These are phyloP conservation scores for Lutjanus erythropterus DNA, from an alignment of 2,113 vertebrate genomes.

Conservation along the genomic window DNA sequence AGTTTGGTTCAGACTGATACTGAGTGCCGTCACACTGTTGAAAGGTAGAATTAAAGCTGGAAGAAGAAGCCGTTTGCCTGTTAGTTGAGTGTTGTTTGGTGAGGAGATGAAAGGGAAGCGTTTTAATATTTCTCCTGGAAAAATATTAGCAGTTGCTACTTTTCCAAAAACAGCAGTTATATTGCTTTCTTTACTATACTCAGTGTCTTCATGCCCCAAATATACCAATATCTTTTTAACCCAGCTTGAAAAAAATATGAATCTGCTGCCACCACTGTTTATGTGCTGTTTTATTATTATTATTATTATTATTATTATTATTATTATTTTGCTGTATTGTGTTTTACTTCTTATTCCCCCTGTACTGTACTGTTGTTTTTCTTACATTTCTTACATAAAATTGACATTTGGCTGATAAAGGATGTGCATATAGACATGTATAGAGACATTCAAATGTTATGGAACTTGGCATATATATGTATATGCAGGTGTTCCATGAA, in stretches of 20 bases:
- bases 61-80: not conserved
- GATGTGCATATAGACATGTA: too few relatives aligned
- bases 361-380: too few relatives aligned
- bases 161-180: conserved; percentile 4
- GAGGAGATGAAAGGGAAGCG: conserved; percentile 1
- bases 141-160: not conserved
- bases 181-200: not conserved
- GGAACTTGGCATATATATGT: too few relatives aligned
- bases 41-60: not conserved
- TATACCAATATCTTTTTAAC: not conserved
- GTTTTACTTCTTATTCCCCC: not conserved
- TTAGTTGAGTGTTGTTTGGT: not conserved
- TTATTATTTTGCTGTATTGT: not conserved
- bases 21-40: not conserved
- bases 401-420: too few relatives aligned
- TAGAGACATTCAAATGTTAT: too few relatives aligned
- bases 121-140: conserved; percentile 11
- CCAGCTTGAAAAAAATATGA: not conserved
- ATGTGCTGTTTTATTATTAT: too few relatives aligned
- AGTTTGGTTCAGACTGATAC: not conserved
- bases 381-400: too few relatives aligned
- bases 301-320: too few relatives aligned
- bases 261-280: not conserved
- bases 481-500: too few relatives aligned
- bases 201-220: conserved; percentile 4